Evolutionary conservation across 2,113 vertebrate species (phyloP).

Genomic region (Perognathus longimembris): DNA sequence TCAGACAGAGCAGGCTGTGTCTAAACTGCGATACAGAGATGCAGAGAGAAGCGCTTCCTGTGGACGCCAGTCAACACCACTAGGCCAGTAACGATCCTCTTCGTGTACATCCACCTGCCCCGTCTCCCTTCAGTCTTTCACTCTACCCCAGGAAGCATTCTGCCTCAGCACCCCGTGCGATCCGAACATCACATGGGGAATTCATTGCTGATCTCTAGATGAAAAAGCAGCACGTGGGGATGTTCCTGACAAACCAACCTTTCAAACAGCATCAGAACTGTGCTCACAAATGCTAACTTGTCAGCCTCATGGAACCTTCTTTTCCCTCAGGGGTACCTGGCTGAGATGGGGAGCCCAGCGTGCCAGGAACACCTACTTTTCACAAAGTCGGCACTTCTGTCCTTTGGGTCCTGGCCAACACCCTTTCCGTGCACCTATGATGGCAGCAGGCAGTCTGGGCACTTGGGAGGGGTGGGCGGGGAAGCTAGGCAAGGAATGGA

Average conservation of each 20-base stretch:
- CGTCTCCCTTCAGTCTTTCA: background rate
- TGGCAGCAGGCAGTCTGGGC: background rate
- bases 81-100: background rate
- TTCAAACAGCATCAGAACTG: background rate
- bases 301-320: background rate
- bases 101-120: background rate
- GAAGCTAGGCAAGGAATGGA: background rate
- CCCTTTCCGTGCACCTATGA: background rate
- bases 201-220: conserved; percentile 23
- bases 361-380: background rate
- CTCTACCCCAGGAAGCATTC: background rate
- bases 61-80: accelerated
- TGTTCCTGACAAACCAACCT: background rate
- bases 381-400: background rate
- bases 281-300: conserved; percentile 45
- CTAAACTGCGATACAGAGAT: background rate
- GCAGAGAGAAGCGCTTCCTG: background rate
- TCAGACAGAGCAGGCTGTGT: background rate
- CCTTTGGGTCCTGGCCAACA: background rate
- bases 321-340: background rate
- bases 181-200: no score
- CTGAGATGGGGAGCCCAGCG: background rate
- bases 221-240: background rate
- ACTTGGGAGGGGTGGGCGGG: no score
- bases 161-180: background rate